Conservation (phyloP, 2,113 vertebrate species). For the Marcusenius ussheri region DNA sequence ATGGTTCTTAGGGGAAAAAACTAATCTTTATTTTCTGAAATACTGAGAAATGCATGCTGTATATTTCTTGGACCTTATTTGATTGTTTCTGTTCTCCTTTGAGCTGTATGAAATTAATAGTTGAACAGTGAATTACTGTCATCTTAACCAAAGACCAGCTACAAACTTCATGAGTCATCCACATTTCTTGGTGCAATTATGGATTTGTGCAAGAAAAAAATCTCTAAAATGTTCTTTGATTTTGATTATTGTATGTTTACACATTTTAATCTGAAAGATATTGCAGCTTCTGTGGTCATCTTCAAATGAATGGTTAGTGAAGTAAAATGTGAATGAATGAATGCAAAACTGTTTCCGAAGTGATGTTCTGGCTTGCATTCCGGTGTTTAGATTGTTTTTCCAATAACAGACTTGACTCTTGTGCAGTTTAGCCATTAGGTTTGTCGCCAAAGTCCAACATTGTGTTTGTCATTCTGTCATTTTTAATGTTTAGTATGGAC, state of each 20-base stretch:
- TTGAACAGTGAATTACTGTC: background rate
- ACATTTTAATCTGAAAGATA: background rate
- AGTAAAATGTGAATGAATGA: constrained; percentile 1
- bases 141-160: constrained; percentile 9
- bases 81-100: background rate
- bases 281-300: background rate
- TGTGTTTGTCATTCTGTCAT: background rate
- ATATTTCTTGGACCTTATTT: background rate
- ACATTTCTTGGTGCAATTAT: background rate
- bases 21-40: background rate
- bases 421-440: background rate
- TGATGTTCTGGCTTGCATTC: background rate
- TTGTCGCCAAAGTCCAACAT: background rate
- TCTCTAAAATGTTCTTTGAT: background rate
- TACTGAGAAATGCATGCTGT: background rate
- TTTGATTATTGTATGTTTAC: background rate
- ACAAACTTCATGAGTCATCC: background rate
- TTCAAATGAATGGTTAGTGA: background rate
- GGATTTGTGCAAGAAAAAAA: background rate
- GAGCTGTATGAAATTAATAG: background rate
- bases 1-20: background rate
- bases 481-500: background rate
- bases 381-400: background rate
- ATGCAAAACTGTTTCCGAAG: background rate
- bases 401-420: background rate